A percentile compares a stretch with the other conserved stretches of the same genome.
Conservation (phyloP, 1,140 invertebrate species). For the Chelonus insularis region DNA sequence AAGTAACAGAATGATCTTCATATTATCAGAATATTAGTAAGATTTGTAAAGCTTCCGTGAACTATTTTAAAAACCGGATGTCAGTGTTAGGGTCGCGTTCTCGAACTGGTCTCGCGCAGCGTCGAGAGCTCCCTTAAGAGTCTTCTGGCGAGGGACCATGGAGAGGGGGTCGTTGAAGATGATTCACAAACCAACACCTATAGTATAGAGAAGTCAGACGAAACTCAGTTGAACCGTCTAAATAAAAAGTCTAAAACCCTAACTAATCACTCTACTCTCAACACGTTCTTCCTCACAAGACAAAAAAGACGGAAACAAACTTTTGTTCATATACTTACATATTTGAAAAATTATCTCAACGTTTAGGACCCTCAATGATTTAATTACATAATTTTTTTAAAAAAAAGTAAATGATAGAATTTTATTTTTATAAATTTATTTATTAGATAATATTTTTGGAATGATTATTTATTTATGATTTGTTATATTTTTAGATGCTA, state of each 20-base stretch:
- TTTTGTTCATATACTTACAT: too few species aligned
- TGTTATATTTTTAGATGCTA: too few species aligned
- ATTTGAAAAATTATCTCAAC: too few species aligned
- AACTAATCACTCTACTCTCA: too few species aligned
- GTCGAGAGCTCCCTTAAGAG: constrained; percentile 57
- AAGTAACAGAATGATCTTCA: constrained; percentile 51
- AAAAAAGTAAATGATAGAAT: too few species aligned
- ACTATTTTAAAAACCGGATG: constrained; percentile 51
- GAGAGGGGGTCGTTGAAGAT: constrained; percentile 49
- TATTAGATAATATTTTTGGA: too few species aligned
- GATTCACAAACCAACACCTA: constrained; percentile 49
- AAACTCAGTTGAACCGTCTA: not conserved
- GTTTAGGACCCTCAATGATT: too few species aligned
- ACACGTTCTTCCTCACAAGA: constrained; percentile 29
- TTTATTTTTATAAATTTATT: too few species aligned
- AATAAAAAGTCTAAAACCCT: not conserved
- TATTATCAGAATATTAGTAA: constrained; percentile 43
- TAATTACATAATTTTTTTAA: too few species aligned
- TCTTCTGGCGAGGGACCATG: constrained; percentile 48
- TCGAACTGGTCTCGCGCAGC: constrained; percentile 56
- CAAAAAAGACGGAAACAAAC: constrained; percentile 16
- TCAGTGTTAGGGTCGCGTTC: constrained; percentile 58
- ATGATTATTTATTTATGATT: too few species aligned
- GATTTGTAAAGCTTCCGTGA: constrained; percentile 37
- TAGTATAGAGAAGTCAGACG: not conserved